Base-by-base conservation (phyloP, 1,140 invertebrate genomes). In the Ctenoplectra terminalis region DNA sequence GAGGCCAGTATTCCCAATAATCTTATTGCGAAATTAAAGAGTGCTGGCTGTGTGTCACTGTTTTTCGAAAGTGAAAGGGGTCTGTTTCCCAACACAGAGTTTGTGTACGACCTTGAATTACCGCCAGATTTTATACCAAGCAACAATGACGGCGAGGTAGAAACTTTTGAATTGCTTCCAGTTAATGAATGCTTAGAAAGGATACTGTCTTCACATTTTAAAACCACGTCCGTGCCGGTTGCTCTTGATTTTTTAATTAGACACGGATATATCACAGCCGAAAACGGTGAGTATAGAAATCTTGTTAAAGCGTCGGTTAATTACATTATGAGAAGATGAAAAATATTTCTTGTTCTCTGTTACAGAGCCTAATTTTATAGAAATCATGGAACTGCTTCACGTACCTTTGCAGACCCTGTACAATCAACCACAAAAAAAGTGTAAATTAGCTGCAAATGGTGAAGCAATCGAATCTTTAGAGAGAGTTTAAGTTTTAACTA, bases 61-160 rank as follows among this genome's bases (percentile, higher is more conserved):
- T 98, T 97, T 90, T 98, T 97, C 92, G 97, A 98, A 94, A 98
- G 97, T 91, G 97, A 98, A 92, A 95, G 97, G 89, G 98, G 98
- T 1, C 93, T 99, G 34, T 98, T 98, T 90, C 98, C 98, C 29
- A 99, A 99, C 90, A 98, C 97, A 23, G 97, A 99, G 92, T 99
- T 98, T 94, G 96, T 99, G n/a, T 99, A 97, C 93, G 98, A 99
- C 93, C 94, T 99, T 82, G 97, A 99, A 94, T 93, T 99, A 70
- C 98, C 98, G 20, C 88, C 95, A 29, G 97, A 98, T 90, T 99
- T 99, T 94, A 94, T 96, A 69, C 98, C 98, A 23, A 95, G 95
- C 81, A 99, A 99, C 92, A 96, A 96, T 77, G 98, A 99, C 94
- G 98, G 98, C 63, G 98, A 99, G 94, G 98, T 99, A 11, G 97